These are phyloP conservation scores for Hololepta plana DNA, from an alignment of 2,888 invertebrate species.

Conservation along the genomic window DNA sequence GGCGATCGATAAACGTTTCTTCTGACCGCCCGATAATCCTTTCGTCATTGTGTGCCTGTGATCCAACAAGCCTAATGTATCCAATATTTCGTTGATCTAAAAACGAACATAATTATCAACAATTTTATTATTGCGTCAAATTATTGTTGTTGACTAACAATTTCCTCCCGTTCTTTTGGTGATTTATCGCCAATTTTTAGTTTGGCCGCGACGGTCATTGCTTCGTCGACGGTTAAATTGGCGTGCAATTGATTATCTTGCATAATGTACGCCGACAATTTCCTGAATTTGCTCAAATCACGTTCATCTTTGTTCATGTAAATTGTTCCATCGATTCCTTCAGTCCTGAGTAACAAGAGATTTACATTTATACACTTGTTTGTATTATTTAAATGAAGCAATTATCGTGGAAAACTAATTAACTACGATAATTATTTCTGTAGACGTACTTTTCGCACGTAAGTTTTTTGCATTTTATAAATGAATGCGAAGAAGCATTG, in stretches of 20 bases:
- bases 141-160: slow-evolving; percentile 42
- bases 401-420: no score
- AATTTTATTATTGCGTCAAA: slow-evolving; percentile 1
- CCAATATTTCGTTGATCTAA: slow-evolving; percentile 82
- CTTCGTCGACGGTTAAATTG: slow-evolving; percentile 84
- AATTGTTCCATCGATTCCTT: slow-evolving; percentile 65
- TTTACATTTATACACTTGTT: no score
- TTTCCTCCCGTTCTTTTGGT: slow-evolving; percentile 55
- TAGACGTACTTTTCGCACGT: no score
- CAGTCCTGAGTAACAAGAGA: slow-evolving; percentile 48
- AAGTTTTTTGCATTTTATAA: no score
- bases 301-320: slow-evolving; percentile 72
- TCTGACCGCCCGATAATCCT: slow-evolving; percentile 86
- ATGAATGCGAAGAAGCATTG: no score
- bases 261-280: slow-evolving; percentile 92
- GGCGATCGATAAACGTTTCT: slow-evolving; percentile 87
- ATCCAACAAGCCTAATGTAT: slow-evolving; percentile 72
- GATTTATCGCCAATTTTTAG: slow-evolving; percentile 67
- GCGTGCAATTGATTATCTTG: slow-evolving; percentile 86
- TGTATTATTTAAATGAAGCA: no score
- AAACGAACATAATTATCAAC: slow-evolving; percentile 14
- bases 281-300: slow-evolving; percentile 71
- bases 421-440: no score
- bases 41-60: slow-evolving; percentile 80
- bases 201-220: slow-evolving; percentile 84